Conservation (phyloP, 2,797 vertebrate species). For the Alectoris magna region DNA sequence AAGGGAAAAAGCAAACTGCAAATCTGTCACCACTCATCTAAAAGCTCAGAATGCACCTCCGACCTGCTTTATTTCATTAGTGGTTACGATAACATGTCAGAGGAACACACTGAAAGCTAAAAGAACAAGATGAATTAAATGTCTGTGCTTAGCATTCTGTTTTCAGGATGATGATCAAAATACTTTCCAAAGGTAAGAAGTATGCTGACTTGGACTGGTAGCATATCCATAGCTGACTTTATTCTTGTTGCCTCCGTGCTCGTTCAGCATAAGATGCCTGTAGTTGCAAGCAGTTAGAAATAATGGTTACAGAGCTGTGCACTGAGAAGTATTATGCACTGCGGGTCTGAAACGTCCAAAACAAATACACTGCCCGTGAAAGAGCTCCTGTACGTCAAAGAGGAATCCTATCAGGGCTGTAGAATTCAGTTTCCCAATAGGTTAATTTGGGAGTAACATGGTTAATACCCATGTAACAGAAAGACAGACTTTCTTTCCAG, state of each 20-base stretch:
- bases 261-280: background rate
- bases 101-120: background rate
- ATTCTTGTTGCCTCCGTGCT: background rate
- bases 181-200: background rate
- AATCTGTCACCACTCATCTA: background rate
- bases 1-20: background rate
- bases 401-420: background rate
- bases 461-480: background rate
- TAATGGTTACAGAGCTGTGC: background rate
- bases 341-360: background rate
- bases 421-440: background rate
- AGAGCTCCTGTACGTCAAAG: background rate
- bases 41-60: background rate
- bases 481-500: background rate
- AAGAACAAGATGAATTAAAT: background rate
- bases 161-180: background rate
- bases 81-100: background rate
- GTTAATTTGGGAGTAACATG: background rate
- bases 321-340: accelerated
- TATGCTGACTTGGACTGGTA: background rate
- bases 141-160: background rate
- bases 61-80: background rate
- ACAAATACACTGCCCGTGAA: background rate
- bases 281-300: background rate
- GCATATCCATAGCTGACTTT: background rate